These are phyloP conservation scores for Stictocephala bisonia DNA, from an alignment of 2,888 invertebrate genomes.

Conservation along the genomic window DNA sequence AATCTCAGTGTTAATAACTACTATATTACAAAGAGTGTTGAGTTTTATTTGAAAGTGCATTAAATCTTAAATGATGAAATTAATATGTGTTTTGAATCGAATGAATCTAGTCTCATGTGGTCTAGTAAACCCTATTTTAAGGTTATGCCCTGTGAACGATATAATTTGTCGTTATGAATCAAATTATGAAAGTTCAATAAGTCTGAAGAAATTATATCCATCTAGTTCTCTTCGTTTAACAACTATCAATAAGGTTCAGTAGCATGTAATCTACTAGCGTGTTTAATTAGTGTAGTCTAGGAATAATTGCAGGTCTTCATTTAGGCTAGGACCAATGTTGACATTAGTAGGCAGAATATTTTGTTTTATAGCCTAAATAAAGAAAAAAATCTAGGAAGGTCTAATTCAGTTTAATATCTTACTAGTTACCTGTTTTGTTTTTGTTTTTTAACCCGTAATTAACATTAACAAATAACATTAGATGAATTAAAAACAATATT, in stretches of 20 bases:
- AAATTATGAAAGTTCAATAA: conserved; percentile 18
- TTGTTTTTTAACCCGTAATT: too few relatives aligned
- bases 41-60: too few relatives aligned
- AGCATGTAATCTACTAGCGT: background rate
- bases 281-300: background rate
- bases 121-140: conserved; percentile 7
- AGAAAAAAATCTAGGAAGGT: too few relatives aligned
- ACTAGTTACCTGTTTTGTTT: too few relatives aligned
- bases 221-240: conserved; percentile 10
- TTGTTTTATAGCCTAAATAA: too few relatives aligned
- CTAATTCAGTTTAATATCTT: too few relatives aligned
- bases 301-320: background rate
- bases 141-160: background rate
- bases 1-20: too few relatives aligned
- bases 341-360: background rate
- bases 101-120: too few relatives aligned
- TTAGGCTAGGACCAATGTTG: background rate
- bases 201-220: conserved; percentile 2
- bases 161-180: background rate
- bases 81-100: too few relatives aligned
- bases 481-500: background rate
- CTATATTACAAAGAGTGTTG: too few relatives aligned
- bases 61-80: too few relatives aligned
- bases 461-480: too few relatives aligned
- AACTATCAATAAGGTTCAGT: conserved; percentile 2